Evolutionary conservation across 2,888 invertebrate species (phyloP), one percentile per base, ranked within the genome.

Genomic region (Eubasilissa splendida): DNA sequence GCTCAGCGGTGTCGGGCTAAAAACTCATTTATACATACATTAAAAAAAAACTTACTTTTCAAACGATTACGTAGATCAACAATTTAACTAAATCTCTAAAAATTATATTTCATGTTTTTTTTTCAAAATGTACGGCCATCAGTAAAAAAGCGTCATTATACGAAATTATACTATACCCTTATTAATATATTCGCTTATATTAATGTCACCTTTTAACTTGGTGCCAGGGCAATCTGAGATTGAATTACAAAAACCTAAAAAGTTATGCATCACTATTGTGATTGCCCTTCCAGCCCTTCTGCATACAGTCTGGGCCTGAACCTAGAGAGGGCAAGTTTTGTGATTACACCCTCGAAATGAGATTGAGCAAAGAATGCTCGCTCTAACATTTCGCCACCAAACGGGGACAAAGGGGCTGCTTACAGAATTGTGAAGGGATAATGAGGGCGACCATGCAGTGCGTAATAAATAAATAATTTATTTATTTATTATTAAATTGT

Each of bases 361-460:
- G 52, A 68, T 68, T 68, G 68, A 50, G 68, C 50, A 14, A 14
- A 52, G 68, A 8, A 52, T 68, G 52, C 50, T 68, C 63, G 68
- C n/a, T 50, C 68, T 68, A 50, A 68, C 50, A 68, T 68, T 68
- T 68, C 14, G 68, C 68, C 68, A 50, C 68, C 68, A 68, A 68
- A 50, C 9, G 68, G 14, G 68, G 50, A 68, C 42, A 68, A 68
- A 68, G 63, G 63, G 68, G n/a, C 68, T 50, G 42, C 68, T 42
- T 50, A 52, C 50, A 50, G 14, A 50, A 68, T 68, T 52, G 14
- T 50, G 52, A 50, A 14, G 68, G 42, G 50, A n/a, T 42, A 68
- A 68, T 58, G 11, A 4, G 58, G 58, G 58, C n/a, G 58, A 58
- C 58, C n/a, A 11, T n/a, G 58, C 58, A n/a, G 11, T 10, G 58